phyloP scores from a whole-genome alignment of 2,797 vertebrate genomes.

The Petrocephalus sullivani region DNA sequence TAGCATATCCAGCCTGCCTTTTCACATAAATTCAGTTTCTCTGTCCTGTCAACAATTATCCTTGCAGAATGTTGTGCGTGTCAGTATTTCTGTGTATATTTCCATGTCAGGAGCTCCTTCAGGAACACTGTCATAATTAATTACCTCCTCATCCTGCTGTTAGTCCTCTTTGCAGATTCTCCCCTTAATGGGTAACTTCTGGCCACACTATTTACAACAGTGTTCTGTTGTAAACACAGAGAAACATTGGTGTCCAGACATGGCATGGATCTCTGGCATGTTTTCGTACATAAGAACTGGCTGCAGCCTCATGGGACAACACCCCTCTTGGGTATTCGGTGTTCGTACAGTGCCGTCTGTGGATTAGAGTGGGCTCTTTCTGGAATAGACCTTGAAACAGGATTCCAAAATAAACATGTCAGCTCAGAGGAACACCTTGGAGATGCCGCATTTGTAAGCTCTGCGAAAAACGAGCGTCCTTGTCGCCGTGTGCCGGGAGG shows the following conservation, averaged over 20 bases:
- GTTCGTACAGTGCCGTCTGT: not conserved
- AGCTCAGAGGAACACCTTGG: not conserved
- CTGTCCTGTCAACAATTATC: too few species aligned
- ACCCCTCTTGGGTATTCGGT: not conserved
- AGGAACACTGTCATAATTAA: not conserved
- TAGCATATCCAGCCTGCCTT: not conserved
- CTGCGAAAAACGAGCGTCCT: not conserved
- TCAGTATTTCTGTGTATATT: not conserved
- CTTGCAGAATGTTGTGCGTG: too few species aligned
- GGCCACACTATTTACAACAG: not conserved
- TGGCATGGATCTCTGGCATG: not conserved
- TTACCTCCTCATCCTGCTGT: not conserved
- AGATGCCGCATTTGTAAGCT: not conserved
- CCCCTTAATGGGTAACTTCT: not conserved
- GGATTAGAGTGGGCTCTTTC: not conserved
- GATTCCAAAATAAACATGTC: conserved; percentile 11
- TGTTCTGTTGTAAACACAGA: not conserved
- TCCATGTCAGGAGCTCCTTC: not conserved
- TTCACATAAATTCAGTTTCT: too few species aligned
- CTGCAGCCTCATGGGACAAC: not conserved
- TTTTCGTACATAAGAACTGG: not conserved
- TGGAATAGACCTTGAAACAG: not conserved
- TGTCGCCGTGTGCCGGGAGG: not conserved
- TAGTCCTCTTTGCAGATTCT: not conserved
- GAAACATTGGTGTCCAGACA: not conserved